These are phyloP conservation scores for Hoplostethus atlanticus DNA, from an alignment of 2,797 vertebrate species.

Conservation along the genomic window DNA sequence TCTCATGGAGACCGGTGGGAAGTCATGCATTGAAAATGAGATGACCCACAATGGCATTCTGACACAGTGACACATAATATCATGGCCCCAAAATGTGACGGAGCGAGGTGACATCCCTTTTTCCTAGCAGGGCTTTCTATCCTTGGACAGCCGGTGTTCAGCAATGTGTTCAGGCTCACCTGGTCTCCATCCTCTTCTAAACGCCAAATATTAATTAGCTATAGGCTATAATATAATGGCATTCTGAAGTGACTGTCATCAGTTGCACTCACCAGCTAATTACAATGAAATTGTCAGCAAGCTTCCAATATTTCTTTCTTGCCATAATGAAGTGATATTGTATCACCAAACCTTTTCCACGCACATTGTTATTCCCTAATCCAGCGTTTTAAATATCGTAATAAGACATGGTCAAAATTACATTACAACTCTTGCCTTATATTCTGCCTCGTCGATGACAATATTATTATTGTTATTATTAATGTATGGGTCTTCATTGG, in stretches of 20 bases:
- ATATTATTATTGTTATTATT: slow-evolving; percentile 43
- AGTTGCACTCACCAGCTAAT: too few relatives aligned
- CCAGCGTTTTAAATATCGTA: not conserved
- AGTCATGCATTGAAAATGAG: slow-evolving; percentile 81
- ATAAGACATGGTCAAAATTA: slow-evolving; percentile 20
- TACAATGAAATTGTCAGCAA: too few relatives aligned
- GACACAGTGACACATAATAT: slow-evolving; percentile 63
- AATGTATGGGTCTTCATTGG: slow-evolving; percentile 60
- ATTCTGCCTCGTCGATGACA: slow-evolving; percentile 14
- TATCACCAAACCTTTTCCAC: not conserved
- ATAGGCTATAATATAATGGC: not conserved
- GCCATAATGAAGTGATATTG: slow-evolving; percentile 3
- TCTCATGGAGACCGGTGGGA: slow-evolving; percentile 71
- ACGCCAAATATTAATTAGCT: slow-evolving; percentile 10
- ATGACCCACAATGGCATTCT: slow-evolving; percentile 58
- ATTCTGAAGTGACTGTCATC: too few relatives aligned
- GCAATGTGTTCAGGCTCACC: not conserved
- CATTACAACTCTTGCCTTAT: slow-evolving; percentile 13
- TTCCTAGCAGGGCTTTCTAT: too few relatives aligned
- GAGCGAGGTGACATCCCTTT: slow-evolving; percentile 13
- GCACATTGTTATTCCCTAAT: not conserved
- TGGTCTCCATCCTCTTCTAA: not conserved
- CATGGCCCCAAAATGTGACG: slow-evolving; percentile 35
- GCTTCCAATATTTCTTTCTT: not conserved
- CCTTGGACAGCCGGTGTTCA: not conserved